Evolutionary conservation across 2,888 invertebrate genomes (phyloP).

Genomic region (Nephrotoma appendiculata): DNA sequence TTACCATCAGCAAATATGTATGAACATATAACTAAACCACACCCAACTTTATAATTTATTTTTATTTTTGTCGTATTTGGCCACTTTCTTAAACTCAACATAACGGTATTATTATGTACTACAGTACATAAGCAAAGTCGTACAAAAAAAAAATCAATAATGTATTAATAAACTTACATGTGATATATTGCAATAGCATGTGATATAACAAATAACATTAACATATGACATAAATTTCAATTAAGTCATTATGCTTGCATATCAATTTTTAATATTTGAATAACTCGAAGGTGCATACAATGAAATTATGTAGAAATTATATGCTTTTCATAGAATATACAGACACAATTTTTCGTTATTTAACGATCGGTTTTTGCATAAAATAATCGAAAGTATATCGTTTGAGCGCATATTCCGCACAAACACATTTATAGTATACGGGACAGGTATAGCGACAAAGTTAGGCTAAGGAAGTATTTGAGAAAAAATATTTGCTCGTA

Average conservation of each 20-base stretch:
- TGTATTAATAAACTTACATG: background rate
- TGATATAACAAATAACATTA: background rate
- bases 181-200: background rate
- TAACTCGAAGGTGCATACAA: background rate
- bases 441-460: too few species aligned
- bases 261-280: background rate
- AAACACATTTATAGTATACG: background rate
- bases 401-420: background rate
- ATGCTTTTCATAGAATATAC: background rate
- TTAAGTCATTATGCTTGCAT: background rate
- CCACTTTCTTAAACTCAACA: background rate
- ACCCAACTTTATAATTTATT: background rate
- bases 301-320: background rate
- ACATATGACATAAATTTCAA: background rate
- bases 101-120: background rate
- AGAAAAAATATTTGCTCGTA: too few species aligned
- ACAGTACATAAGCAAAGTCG: background rate
- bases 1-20: background rate
- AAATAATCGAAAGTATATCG: background rate
- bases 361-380: background rate
- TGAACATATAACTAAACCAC: background rate
- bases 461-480: too few species aligned
- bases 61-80: background rate
- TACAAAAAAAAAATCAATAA: background rate
- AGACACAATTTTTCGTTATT: background rate